Percentiles rank a stretch among this genome's conserved stretches.
Conservation (phyloP, 2,113 vertebrate species). For the Prunella fulvescens region DNA sequence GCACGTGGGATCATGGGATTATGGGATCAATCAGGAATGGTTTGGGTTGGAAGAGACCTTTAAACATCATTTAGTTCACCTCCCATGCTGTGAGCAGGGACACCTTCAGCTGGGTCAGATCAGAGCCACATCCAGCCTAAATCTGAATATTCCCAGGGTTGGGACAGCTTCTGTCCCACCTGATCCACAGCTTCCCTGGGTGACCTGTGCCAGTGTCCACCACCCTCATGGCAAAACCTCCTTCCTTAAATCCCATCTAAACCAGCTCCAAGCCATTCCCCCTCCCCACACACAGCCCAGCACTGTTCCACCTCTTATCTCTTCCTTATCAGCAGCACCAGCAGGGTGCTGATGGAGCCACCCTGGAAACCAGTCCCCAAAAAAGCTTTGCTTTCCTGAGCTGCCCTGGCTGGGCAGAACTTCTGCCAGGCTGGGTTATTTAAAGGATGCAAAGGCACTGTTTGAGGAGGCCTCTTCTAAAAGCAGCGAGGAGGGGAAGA, state of each 20-base stretch:
- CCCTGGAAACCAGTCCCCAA: fast-evolving
- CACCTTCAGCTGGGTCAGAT: background rate
- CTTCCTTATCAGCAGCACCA: fast-evolving
- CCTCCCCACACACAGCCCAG: fast-evolving
- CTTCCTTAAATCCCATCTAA: fast-evolving
- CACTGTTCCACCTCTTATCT: background rate
- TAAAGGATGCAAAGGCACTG: background rate
- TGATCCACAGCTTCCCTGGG: background rate
- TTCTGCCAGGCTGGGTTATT: background rate
- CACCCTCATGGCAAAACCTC: background rate
- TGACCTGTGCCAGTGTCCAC: background rate
- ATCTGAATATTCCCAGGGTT: background rate
- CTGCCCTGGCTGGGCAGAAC: background rate
- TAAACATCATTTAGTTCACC: background rate
- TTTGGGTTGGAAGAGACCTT: background rate
- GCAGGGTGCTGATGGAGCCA: fast-evolving
- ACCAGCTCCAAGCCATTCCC: background rate
- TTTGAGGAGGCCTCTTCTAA: background rate
- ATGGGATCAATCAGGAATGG: background rate
- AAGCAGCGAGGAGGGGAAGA: background rate
- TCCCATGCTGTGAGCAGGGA: background rate
- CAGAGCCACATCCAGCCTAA: background rate
- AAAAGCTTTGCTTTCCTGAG: background rate
- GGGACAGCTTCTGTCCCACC: background rate
- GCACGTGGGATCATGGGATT: background rate